phyloP scores from a whole-genome alignment of 2,888 invertebrate species.

The Erebia epiphron region DNA sequence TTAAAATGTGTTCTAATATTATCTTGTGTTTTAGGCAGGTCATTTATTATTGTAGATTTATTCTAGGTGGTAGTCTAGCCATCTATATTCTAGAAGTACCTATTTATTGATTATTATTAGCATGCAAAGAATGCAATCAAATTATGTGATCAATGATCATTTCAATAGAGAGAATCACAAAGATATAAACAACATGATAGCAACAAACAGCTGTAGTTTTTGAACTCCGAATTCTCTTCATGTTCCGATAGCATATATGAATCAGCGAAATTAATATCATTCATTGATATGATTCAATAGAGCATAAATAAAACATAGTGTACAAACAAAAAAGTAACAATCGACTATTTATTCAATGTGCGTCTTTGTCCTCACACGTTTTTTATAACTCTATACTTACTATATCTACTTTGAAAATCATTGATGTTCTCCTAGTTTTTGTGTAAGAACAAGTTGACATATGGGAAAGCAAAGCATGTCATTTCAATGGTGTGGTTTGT shows the following conservation, averaged over 20 bases:
- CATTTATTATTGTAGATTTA: too few relatives aligned
- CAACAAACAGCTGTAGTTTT: background rate
- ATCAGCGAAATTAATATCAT: constrained; percentile 2
- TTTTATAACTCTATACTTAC: background rate
- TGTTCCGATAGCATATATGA: background rate
- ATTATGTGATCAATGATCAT: too few relatives aligned
- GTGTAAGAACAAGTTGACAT: constrained; percentile 18
- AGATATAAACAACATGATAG: too few relatives aligned
- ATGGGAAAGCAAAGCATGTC: constrained; percentile 35
- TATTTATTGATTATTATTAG: too few relatives aligned
- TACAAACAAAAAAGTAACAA: constrained; percentile 13
- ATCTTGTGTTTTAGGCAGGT: too few relatives aligned
- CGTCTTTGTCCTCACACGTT: background rate
- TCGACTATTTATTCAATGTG: background rate
- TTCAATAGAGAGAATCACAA: too few relatives aligned
- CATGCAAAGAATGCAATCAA: too few relatives aligned
- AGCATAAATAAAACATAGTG: background rate
- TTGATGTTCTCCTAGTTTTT: constrained; percentile 12
- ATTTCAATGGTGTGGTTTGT: constrained; percentile 40
- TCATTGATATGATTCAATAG: constrained; percentile 11
- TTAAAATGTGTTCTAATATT: too few relatives aligned
- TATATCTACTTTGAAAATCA: background rate
- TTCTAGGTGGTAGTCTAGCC: too few relatives aligned
- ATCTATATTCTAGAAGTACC: too few relatives aligned
- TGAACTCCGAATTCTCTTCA: background rate